These are phyloP conservation scores for Dufourea novaeangliae DNA, from an alignment of 1,140 invertebrate species.

Conservation along the genomic window DNA sequence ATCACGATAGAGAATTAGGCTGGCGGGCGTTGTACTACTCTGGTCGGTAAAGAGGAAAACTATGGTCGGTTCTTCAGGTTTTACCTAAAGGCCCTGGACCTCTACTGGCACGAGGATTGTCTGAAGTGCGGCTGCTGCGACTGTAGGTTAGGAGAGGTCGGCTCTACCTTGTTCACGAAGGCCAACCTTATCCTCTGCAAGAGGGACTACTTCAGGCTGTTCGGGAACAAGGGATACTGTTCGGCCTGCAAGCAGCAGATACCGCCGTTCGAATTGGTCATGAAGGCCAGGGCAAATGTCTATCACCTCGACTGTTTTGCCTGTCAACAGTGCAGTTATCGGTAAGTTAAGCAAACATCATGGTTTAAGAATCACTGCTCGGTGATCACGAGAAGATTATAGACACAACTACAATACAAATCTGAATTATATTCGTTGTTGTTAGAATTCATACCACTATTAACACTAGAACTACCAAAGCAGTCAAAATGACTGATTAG, in stretches of 20 bases:
- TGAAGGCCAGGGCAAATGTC: constrained; percentile 97
- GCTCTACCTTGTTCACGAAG: constrained; percentile 97
- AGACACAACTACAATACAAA: no score
- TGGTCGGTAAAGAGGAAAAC: constrained; percentile 64
- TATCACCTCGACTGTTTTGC: constrained; percentile 99
- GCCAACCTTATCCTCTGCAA: constrained; percentile 99
- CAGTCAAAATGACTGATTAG: no score
- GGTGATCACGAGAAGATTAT: no score
- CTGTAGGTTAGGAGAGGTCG: constrained; percentile 98
- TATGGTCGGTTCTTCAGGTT: constrained; percentile 80
- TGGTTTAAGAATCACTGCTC: no score
- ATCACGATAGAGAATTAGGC: constrained; percentile 16
- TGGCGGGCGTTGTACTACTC: neutral
- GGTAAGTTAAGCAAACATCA: constrained; percentile 84
- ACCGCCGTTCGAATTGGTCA: constrained; percentile 99
- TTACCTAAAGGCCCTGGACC: constrained; percentile 92
- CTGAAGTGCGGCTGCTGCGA: constrained; percentile 98
- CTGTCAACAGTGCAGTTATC: constrained; percentile 98
- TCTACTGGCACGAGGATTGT: constrained; percentile 99
- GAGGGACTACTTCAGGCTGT: constrained; percentile 97
- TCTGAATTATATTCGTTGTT: no score
- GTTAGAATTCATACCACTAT: no score
- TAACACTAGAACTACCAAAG: no score
- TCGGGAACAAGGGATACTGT: constrained; percentile 95
- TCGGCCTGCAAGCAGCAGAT: constrained; percentile 98